Conservation (phyloP, 2,888 invertebrate genomes). For the Oxystoma pomonae region DNA sequence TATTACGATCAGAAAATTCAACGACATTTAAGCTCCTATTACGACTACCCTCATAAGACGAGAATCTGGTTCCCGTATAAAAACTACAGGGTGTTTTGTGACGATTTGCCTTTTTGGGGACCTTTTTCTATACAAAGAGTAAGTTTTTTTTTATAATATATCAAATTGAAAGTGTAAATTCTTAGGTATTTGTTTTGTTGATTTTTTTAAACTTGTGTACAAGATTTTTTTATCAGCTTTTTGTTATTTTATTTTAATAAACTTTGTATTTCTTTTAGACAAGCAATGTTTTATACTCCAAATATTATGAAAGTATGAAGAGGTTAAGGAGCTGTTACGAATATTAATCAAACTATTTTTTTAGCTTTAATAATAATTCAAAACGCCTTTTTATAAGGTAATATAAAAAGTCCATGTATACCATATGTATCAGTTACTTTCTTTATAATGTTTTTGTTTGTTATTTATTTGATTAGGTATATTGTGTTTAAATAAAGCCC, state of each 20-base stretch:
- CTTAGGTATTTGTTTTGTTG: no score
- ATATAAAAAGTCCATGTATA: no score
- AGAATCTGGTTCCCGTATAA: constrained; percentile 33
- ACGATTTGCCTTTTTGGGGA: constrained; percentile 29
- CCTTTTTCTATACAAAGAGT: constrained; percentile 33
- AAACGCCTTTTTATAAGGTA: no score
- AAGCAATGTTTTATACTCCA: constrained; percentile 21
- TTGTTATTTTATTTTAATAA: background rate
- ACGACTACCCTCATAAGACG: constrained; percentile 31
- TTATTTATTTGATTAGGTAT: no score
- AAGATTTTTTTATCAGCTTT: no score
- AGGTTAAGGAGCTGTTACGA: background rate
- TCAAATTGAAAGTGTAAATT: no score
- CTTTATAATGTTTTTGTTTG: no score
- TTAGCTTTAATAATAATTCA: no score
- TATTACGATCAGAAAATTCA: constrained; percentile 34
- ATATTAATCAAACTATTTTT: background rate
- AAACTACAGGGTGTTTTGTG: constrained; percentile 29
- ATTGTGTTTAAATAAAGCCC: no score
- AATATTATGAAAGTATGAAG: constrained; percentile 21
- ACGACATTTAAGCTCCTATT: constrained; percentile 28
- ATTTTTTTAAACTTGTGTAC: no score
- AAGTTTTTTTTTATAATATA: no score
- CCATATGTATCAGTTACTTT: no score
- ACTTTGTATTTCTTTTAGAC: constrained; percentile 13